Evolutionary conservation across 2,888 invertebrate genomes (phyloP).

Genomic region (Lordiphosa andalusiaca): DNA sequence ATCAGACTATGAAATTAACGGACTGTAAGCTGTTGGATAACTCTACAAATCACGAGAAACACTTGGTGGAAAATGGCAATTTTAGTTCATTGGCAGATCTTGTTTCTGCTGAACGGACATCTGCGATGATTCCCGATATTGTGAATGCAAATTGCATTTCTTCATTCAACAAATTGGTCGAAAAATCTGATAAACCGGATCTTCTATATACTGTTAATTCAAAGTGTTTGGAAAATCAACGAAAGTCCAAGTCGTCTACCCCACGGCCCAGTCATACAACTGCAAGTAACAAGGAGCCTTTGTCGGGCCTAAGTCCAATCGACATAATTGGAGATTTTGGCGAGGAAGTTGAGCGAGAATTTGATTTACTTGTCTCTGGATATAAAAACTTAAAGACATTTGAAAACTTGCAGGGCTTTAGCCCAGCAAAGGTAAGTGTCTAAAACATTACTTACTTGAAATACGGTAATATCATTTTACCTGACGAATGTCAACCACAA

Average conservation of each 20-base stretch:
- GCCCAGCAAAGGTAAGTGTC: slow-evolving; percentile 12
- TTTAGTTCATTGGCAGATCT: background rate
- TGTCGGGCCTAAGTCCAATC: slow-evolving; percentile 69
- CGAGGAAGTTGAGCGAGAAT: slow-evolving; percentile 77
- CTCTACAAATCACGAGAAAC: slow-evolving; percentile 12
- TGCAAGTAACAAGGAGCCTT: slow-evolving; percentile 34
- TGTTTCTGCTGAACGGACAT: background rate
- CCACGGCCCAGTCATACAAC: slow-evolving; percentile 12
- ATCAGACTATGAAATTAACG: slow-evolving; percentile 3
- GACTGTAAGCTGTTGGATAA: background rate
- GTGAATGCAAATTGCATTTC: slow-evolving; percentile 68
- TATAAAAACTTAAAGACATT: slow-evolving; percentile 56
- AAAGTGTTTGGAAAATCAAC: slow-evolving; percentile 18
- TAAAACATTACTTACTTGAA: too few species aligned
- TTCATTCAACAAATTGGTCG: slow-evolving; percentile 23
- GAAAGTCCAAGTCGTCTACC: slow-evolving; percentile 4
- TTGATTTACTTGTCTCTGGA: slow-evolving; percentile 77
- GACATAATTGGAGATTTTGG: slow-evolving; percentile 79
- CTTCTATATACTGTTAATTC: slow-evolving; percentile 67
- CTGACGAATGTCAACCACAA: too few species aligned
- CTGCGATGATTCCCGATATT: slow-evolving; percentile 68
- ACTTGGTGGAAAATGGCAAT: slow-evolving; percentile 15
- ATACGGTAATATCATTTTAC: too few species aligned
- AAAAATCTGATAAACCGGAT: slow-evolving; percentile 71
- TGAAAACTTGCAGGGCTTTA: slow-evolving; percentile 10